These are phyloP conservation scores for Nomada fucata DNA, from an alignment of 2,888 invertebrate genomes.

Conservation along the genomic window DNA sequence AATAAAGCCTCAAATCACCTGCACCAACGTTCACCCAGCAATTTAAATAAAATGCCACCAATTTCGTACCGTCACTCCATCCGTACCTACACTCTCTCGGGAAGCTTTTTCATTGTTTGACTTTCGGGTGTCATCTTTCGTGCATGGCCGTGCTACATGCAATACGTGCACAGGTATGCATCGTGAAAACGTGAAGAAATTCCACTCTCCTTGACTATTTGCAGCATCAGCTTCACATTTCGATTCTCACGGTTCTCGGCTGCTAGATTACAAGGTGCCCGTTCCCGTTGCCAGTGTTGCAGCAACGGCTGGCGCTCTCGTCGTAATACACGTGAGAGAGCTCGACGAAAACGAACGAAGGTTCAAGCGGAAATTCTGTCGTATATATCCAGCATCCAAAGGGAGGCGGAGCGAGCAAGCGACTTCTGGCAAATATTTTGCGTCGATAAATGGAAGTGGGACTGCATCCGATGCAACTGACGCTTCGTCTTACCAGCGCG, in stretches of 20 bases:
- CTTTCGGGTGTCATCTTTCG: conserved; percentile 9
- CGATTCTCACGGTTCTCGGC: conserved; percentile 75
- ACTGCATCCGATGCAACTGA: conserved; percentile 49
- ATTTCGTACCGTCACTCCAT: too few relatives aligned
- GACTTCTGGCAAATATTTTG: conserved; percentile 62
- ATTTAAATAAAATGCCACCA: too few relatives aligned
- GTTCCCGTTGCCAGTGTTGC: conserved; percentile 58
- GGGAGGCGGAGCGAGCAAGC: conserved; percentile 17
- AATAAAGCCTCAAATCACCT: too few relatives aligned
- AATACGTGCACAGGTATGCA: conserved; percentile 36
- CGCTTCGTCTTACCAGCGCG: conserved; percentile 14
- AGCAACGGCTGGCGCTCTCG: conserved; percentile 43
- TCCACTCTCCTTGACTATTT: conserved; percentile 66
- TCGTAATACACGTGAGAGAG: conserved; percentile 65
- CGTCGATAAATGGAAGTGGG: conserved; percentile 53
- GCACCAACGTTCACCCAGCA: too few relatives aligned
- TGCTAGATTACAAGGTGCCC: conserved; percentile 68
- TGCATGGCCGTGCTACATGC: not conserved
- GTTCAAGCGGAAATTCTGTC: conserved; percentile 52
- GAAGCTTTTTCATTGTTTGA: conserved; percentile 7
- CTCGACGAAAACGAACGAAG: conserved; percentile 52
- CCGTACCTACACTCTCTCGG: not conserved
- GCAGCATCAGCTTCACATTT: conserved; percentile 74
- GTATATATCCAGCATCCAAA: conserved; percentile 24
- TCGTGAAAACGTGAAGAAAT: conserved; percentile 50